Evolutionary conservation across 2,888 invertebrate genomes (phyloP).

Genomic region (Oxyteleia sp.): DNA sequence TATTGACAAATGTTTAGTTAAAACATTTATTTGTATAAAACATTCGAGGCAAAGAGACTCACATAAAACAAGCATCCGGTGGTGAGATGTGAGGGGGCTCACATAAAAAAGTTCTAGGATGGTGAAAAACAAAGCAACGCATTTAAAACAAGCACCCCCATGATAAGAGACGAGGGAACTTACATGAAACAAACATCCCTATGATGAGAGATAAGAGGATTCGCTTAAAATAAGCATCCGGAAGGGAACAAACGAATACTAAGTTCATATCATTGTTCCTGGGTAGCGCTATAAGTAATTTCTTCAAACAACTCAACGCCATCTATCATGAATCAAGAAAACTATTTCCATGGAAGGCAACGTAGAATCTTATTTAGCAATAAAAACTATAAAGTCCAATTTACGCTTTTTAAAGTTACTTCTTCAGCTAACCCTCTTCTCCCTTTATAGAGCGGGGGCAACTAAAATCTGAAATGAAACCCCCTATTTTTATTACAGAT

Average conservation of each 20-base stretch:
- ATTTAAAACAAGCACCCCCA: no score
- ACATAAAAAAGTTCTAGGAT: no score
- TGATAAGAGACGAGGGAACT: not conserved
- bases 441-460: no score
- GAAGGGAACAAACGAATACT: not conserved
- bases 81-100: not conserved
- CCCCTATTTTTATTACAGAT: no score
- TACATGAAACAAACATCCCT: not conserved
- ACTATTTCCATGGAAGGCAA: conserved; percentile 7
- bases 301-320: not conserved
- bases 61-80: not conserved
- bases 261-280: not conserved
- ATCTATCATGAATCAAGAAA: not conserved
- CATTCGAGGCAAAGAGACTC: not conserved
- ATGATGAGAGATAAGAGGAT: not conserved
- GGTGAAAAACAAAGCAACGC: no score
- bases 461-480: no score
- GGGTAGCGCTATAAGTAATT: not conserved
- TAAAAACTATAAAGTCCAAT: not conserved
- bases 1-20: not conserved
- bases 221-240: not conserved
- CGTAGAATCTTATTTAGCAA: not conserved
- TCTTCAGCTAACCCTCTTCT: not conserved
- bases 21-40: not conserved
- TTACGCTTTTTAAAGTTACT: not conserved